Evolutionary conservation across 2,113 vertebrate species (phyloP).

Genomic region (Larimichthys polyactis): DNA sequence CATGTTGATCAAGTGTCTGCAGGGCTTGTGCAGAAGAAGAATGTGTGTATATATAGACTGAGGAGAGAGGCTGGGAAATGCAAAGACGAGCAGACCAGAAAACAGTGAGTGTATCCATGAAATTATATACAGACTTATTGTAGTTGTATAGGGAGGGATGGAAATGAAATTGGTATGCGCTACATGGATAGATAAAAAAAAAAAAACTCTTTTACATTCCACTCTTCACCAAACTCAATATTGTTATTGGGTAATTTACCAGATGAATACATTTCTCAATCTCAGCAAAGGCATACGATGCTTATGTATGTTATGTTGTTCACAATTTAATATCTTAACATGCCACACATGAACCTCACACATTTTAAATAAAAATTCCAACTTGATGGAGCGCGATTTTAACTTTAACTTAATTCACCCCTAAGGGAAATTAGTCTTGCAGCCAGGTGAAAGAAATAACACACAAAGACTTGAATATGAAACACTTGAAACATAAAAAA

Average conservation of each 20-base stretch:
- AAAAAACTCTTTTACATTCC: constrained; percentile 2
- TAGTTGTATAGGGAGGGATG: not conserved
- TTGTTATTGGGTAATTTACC: constrained; percentile 10
- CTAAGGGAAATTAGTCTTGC: not conserved
- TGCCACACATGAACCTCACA: not conserved
- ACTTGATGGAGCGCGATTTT: not conserved
- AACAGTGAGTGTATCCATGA: not conserved
- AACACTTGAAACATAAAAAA: constrained; percentile 31
- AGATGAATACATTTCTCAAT: not conserved
- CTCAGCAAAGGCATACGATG: not conserved
- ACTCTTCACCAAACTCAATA: not conserved
- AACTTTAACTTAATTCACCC: constrained; percentile 7
- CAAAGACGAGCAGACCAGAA: not conserved
- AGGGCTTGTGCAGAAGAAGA: not conserved
- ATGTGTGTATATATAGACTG: constrained; percentile 12
- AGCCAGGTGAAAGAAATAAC: constrained; percentile 9
- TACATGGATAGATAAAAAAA: constrained; percentile 4
- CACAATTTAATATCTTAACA: not conserved
- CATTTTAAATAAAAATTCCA: not conserved
- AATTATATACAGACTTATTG: constrained; percentile 1
- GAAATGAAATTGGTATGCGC: constrained; percentile 9
- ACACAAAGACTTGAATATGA: constrained; percentile 4
- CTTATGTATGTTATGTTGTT: not conserved
- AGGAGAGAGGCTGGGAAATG: not conserved
- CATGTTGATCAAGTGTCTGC: not conserved